phyloP scores from a whole-genome alignment of 2,113 vertebrate species.

The Todiramphus saurophagus region DNA sequence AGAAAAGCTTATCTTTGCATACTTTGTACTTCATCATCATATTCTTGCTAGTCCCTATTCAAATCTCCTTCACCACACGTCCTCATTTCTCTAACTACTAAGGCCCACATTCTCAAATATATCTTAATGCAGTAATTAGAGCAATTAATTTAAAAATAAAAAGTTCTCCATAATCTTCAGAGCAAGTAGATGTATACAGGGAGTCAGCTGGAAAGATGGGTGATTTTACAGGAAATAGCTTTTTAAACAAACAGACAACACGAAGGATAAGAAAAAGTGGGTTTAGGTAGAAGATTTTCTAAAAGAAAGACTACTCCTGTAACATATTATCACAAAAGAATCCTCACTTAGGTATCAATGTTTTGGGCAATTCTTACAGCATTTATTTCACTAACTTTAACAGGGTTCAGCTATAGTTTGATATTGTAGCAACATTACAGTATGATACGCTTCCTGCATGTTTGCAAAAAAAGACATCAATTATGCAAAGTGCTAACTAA shows the following conservation, averaged over 20 bases:
- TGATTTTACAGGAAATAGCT: neutral
- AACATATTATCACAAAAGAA: neutral
- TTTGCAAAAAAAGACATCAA: neutral
- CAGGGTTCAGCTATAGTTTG: neutral
- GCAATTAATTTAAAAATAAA: neutral
- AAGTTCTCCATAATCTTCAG: neutral
- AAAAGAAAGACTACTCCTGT: neutral
- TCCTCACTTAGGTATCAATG: neutral
- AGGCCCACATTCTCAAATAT: neutral
- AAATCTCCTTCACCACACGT: neutral
- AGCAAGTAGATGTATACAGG: neutral
- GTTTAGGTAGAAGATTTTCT: neutral
- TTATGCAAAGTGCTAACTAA: neutral
- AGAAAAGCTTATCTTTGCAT: conserved; percentile 38
- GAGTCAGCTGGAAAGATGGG: neutral
- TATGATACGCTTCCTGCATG: accelerated
- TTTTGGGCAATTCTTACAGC: neutral
- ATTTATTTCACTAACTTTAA: neutral
- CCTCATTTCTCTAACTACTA: neutral
- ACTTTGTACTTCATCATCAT: neutral
- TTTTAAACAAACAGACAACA: neutral
- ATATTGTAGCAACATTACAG: neutral
- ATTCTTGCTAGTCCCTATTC: neutral
- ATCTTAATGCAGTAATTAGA: neutral
- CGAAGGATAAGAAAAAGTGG: neutral